These are phyloP conservation scores for Nudaria mundana DNA, from an alignment of 2,888 invertebrate species.

Conservation along the genomic window DNA sequence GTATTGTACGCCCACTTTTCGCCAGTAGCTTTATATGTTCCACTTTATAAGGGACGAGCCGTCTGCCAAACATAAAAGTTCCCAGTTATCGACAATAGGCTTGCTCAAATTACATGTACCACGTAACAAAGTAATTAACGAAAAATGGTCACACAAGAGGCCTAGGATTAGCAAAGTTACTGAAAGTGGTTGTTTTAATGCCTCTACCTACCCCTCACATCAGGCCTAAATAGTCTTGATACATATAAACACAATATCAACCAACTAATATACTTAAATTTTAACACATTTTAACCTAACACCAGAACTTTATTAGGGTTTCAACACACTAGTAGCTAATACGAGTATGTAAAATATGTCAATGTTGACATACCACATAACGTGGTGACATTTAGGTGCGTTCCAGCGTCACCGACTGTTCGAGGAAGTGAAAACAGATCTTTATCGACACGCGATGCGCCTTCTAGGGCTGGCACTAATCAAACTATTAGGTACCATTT, in stretches of 20 bases:
- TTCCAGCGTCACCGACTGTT: conserved; percentile 12
- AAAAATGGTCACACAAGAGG: too few relatives aligned
- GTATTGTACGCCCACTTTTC: not conserved
- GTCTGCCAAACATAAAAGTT: too few relatives aligned
- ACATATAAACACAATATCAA: not conserved
- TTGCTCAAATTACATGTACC: too few relatives aligned
- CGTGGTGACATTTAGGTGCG: conserved; percentile 17
- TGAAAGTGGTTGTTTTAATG: too few relatives aligned
- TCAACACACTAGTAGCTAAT: conserved; percentile 18
- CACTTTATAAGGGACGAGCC: too few relatives aligned
- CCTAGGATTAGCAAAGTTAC: too few relatives aligned
- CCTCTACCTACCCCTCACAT: not conserved
- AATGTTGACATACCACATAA: conserved; percentile 25
- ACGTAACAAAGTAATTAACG: too few relatives aligned
- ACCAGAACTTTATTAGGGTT: conserved; percentile 13
- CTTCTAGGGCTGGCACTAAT: conserved; percentile 13
- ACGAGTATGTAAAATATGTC: conserved; percentile 22
- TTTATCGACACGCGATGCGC: conserved; percentile 41
- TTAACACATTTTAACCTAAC: not conserved
- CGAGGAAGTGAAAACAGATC: conserved; percentile 37
- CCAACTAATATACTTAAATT: not conserved
- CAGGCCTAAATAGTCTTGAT: not conserved
- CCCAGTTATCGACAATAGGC: too few relatives aligned
- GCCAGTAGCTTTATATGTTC: not conserved
- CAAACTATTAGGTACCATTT: not conserved